phyloP scores from a whole-genome alignment of 2,797 vertebrate species.

The Nyctalus aviator region DNA sequence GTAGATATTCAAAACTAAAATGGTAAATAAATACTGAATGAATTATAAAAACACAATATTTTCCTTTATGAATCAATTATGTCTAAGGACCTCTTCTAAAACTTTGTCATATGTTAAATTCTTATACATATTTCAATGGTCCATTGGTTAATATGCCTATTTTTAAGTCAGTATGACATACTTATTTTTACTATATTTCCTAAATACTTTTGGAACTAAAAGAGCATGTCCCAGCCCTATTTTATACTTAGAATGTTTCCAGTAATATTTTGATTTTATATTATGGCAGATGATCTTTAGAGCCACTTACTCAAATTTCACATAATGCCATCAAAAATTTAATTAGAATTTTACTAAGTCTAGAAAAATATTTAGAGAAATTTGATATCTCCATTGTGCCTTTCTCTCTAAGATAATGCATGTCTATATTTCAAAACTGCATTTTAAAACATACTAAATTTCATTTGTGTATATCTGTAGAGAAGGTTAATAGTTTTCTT shows the following conservation, averaged over 20 bases:
- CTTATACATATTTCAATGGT: background rate
- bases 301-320: conserved; percentile 21
- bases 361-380: background rate
- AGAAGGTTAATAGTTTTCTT: background rate
- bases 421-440: conserved; percentile 5
- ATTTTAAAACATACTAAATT: background rate
- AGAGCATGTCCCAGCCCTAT: background rate
- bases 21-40: background rate
- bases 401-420: background rate
- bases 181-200: background rate
- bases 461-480: background rate
- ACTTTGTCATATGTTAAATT: background rate
- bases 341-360: background rate
- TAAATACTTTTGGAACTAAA: conserved; percentile 16
- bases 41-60: background rate
- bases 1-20: background rate
- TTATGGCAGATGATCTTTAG: background rate
- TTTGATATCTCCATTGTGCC: background rate
- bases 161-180: background rate
- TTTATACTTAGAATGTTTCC: background rate
- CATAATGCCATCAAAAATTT: background rate
- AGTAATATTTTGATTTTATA: background rate
- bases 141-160: background rate
- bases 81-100: background rate
- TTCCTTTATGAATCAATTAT: conserved; percentile 4